Base-by-base conservation (phyloP, 2,888 invertebrate genomes). In the Agrochola macilenta region DNA sequence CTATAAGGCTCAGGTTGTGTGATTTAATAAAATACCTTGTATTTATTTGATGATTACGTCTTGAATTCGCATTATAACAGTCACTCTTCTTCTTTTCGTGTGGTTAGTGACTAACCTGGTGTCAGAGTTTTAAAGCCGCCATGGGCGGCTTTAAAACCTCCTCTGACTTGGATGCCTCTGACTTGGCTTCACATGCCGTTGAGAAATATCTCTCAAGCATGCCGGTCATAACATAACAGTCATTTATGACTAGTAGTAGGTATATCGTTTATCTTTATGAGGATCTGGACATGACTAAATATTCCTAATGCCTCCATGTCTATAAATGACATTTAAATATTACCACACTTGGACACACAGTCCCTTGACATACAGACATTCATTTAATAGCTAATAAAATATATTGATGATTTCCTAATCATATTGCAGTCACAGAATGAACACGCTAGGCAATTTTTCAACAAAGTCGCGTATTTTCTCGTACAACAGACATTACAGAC, bases 381-480 rank as follows among this genome's bases (percentile, higher is more conserved):
- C 14, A 66, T 54, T 64, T 57, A 64, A 58, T 80, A 20, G 39
- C 60, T 26, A 64, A 77, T 84, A 77, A 81, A 64, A 83, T 71
- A 23, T 64, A 63, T 81, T 81, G 26, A 81, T 69, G 66, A 77
- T 84, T 83, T 64, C 70, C 11, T 35, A 80, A 84, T 43, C 1
- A 46, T 14, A 54, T 61, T 72, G 77, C 69, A 70, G 81, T 60
- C 14, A 57, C 58, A 66, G 61, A n/a, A 20, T 26, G 12, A 64
- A 63, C 43, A 58, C 30, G 65, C 79, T 72, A 64, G 49, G 64
- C 68, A 61, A 43, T 58, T 72, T 61, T 83, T 76, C 43, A 63
- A 63, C 54, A n/a, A 23, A 57, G 74, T 74, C 74, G 76, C 64
- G 26, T 78, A 72, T 86, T 86, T 85, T 79, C 84, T 76, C 74